Conservation (phyloP, 2,113 vertebrate genomes). For the Damaliscus lunatus region DNA sequence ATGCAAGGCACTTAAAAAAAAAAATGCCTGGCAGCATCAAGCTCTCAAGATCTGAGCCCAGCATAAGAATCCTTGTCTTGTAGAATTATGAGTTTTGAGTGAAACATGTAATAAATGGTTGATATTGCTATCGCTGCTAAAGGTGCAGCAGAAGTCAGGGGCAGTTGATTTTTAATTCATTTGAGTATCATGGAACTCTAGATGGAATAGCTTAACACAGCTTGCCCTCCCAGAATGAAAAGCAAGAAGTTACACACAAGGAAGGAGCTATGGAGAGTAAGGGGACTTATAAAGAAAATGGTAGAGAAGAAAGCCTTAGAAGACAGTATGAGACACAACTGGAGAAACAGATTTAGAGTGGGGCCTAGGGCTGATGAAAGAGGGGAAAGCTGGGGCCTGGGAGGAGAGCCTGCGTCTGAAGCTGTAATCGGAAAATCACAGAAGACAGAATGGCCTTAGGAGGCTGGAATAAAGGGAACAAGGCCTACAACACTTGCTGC, state of each 20-base stretch:
- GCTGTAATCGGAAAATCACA: not conserved
- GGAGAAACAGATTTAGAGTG: not conserved
- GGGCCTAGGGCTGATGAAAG: not conserved
- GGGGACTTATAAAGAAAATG: not conserved
- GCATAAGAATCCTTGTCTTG: not conserved
- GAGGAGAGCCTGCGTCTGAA: not conserved
- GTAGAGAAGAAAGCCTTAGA: not conserved
- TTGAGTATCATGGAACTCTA: not conserved
- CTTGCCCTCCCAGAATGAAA: not conserved
- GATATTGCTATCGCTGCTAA: not conserved
- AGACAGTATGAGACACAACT: not conserved
- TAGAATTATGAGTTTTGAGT: not conserved
- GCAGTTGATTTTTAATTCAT: not conserved
- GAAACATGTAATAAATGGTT: not conserved
- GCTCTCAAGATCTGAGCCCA: not conserved
- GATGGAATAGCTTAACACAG: not conserved
- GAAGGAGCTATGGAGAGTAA: not conserved
- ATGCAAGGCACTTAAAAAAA: not conserved
- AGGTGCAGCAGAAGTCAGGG: not conserved
- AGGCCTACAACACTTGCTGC: not conserved
- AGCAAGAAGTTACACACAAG: not conserved
- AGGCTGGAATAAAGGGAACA: not conserved
- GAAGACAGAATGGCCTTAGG: not conserved
- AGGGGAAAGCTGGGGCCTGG: not conserved
- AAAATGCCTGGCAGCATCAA: not conserved